phyloP scores from a whole-genome alignment of 2,888 invertebrate species.

The Craniophora ligustri region DNA sequence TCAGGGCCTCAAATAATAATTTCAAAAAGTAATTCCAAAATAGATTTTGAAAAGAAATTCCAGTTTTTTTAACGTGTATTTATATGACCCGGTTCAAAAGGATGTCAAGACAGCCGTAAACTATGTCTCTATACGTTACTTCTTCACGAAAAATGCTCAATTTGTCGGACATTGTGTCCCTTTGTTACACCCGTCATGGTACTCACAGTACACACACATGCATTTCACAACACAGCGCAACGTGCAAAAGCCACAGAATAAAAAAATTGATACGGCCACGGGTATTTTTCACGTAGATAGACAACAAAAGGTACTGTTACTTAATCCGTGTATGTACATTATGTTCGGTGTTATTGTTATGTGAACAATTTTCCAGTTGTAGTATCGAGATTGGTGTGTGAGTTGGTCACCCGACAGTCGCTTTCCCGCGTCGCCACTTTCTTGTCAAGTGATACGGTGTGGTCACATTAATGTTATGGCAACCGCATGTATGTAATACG shows the following conservation, averaged over 20 bases:
- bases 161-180: constrained; percentile 3
- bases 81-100: neutral
- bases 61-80: neutral
- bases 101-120: neutral
- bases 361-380: constrained; percentile 57
- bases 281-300: constrained; percentile 58
- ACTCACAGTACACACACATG: constrained; percentile 11
- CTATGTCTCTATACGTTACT: constrained; percentile 3
- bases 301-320: constrained; percentile 65
- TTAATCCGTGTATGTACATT: constrained; percentile 65
- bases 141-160: constrained; percentile 10
- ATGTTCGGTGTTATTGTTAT: constrained; percentile 67
- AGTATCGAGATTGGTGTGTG: constrained; percentile 53
- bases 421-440: constrained; percentile 32
- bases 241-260: constrained; percentile 37
- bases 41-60: too few species aligned
- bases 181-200: constrained; percentile 29
- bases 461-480: constrained; percentile 11
- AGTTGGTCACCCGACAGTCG: constrained; percentile 11
- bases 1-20: too few species aligned
- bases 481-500: constrained; percentile 25
- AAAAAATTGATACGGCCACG: constrained; percentile 47
- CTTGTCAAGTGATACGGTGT: constrained; percentile 23
- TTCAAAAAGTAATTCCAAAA: too few species aligned
- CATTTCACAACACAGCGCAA: constrained; percentile 43